Conservation (phyloP, 2,113 vertebrate genomes). For the Microcebus murinus region DNA sequence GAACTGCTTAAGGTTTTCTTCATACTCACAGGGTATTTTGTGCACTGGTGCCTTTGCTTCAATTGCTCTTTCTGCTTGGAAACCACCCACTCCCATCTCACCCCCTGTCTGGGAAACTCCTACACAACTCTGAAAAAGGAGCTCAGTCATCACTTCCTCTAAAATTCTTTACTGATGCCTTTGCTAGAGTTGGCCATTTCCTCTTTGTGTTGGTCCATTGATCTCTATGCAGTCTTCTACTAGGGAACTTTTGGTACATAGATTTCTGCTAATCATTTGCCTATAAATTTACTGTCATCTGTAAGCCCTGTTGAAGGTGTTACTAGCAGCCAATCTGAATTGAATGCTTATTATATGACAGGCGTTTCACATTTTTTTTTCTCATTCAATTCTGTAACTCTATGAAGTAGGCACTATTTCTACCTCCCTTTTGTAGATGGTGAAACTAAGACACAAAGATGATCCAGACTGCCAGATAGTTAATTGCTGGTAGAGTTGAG, state of each 20-base stretch:
- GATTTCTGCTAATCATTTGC: conserved; percentile 25
- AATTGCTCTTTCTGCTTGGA: conserved; percentile 48
- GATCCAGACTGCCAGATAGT: neutral
- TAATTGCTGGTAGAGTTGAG: neutral
- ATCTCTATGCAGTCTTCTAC: neutral
- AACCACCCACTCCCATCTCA: neutral
- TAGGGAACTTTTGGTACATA: neutral
- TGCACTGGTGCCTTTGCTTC: neutral
- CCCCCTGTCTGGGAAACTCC: conserved; percentile 50
- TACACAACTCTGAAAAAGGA: neutral
- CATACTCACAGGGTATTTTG: neutral
- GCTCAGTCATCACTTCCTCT: neutral
- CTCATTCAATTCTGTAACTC: neutral
- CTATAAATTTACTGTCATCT: neutral
- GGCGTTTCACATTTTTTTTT: neutral
- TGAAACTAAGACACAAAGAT: neutral
- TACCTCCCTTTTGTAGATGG: neutral
- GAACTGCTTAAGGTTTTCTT: neutral
- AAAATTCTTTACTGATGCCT: neutral
- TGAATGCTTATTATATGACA: neutral
- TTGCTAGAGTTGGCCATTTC: neutral
- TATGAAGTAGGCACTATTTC: neutral
- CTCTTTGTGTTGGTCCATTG: neutral
- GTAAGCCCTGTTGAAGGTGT: neutral
- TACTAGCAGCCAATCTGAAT: neutral